Evolutionary conservation across 2,113 vertebrate species (phyloP).

Genomic region (Serinus canaria): DNA sequence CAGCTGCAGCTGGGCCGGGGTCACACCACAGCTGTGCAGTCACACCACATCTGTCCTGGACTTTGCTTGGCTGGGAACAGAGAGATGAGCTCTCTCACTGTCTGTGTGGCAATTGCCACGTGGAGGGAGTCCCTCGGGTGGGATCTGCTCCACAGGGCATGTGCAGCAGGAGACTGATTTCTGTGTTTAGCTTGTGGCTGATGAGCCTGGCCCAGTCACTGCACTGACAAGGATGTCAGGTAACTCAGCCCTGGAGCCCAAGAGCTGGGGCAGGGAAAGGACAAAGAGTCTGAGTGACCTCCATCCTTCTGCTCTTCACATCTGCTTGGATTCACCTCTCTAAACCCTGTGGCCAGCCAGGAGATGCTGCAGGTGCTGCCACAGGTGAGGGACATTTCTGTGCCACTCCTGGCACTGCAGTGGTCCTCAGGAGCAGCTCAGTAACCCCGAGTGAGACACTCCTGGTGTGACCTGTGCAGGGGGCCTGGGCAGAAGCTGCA

Average conservation of each 20-base stretch:
- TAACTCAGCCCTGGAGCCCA: neutral
- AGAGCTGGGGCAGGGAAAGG: neutral
- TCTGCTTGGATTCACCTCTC: neutral
- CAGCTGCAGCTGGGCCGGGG: neutral
- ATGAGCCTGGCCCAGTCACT: neutral
- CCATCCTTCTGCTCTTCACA: neutral
- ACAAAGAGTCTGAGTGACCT: neutral
- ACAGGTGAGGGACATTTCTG: neutral
- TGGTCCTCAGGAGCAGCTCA: fast-evolving
- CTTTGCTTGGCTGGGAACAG: neutral
- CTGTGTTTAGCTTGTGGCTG: neutral
- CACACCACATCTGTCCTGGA: too few species aligned
- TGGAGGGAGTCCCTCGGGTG: neutral
- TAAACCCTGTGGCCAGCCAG: neutral
- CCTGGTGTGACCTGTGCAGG: fast-evolving
- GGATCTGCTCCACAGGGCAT: neutral
- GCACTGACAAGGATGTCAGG: neutral
- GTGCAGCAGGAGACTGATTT: neutral
- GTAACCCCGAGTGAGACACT: neutral
- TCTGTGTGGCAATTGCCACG: neutral
- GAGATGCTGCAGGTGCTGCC: neutral
- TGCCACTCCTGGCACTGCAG: neutral
- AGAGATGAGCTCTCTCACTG: neutral
- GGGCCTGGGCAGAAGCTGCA: neutral
- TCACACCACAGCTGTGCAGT: neutral